phyloP scores from a whole-genome alignment of 2,113 vertebrate genomes.

The Xiphophorus hellerii region DNA sequence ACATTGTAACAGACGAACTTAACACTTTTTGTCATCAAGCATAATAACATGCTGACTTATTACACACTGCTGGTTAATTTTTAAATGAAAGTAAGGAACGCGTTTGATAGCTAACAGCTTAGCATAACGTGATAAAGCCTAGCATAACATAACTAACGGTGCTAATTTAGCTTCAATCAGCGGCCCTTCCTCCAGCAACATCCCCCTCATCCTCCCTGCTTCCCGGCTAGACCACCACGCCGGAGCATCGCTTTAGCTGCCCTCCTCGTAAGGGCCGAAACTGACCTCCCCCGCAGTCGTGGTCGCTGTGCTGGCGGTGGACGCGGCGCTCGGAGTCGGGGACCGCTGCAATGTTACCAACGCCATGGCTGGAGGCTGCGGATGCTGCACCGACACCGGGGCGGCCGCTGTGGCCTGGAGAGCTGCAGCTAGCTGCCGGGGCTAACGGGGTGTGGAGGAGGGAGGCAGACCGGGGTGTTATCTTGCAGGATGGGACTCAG shows the following conservation, averaged over 20 bases:
- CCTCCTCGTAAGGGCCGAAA: background rate
- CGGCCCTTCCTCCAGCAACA: slow-evolving; percentile 44
- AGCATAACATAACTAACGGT: slow-evolving; percentile 47
- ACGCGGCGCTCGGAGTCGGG: slow-evolving; percentile 93
- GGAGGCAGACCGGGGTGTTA: slow-evolving; percentile 4
- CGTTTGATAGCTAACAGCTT: slow-evolving; percentile 30
- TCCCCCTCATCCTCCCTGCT: slow-evolving; percentile 45
- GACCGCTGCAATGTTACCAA: slow-evolving; percentile 95
- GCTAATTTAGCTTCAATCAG: slow-evolving; percentile 57
- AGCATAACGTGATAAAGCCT: slow-evolving; percentile 39
- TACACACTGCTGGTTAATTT: background rate
- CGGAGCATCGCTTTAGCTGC: slow-evolving; percentile 2
- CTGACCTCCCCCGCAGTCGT: slow-evolving; percentile 79
- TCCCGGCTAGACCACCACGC: slow-evolving; percentile 1
- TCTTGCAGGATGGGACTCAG: slow-evolving; percentile 19
- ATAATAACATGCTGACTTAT: background rate
- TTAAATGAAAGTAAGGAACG: slow-evolving; percentile 7
- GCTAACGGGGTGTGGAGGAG: slow-evolving; percentile 54
- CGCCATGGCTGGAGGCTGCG: slow-evolving; percentile 85
- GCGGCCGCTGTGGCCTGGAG: slow-evolving; percentile 66
- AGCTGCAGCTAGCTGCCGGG: slow-evolving; percentile 60
- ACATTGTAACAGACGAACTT: background rate
- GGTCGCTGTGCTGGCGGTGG: slow-evolving; percentile 90
- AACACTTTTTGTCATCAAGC: background rate
- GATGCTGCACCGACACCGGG: slow-evolving; percentile 52